Conservation (phyloP, 53 echinoderm and acorn worm species). For the Henricia sp. region DNA sequence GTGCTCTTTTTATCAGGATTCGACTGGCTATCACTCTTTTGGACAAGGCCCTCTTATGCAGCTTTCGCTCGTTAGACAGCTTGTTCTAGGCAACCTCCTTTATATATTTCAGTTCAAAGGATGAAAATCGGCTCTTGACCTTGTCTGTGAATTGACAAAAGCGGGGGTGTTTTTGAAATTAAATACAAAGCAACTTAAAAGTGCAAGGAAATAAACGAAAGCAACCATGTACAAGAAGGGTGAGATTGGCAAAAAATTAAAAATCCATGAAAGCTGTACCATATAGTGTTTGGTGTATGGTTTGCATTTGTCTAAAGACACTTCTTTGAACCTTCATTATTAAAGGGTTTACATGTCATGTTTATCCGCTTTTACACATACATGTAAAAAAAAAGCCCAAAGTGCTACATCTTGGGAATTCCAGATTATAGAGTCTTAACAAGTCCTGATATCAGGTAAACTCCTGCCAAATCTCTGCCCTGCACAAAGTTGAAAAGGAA, state of each 20-base stretch:
- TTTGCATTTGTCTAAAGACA: no score
- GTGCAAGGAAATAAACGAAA: neutral
- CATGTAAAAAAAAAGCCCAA: no score
- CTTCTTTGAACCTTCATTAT: no score
- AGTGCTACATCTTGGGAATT: no score
- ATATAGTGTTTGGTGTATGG: no score
- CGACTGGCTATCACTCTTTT: neutral
- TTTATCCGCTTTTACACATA: no score
- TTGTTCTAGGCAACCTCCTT: slow-evolving; percentile 7
- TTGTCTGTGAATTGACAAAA: slow-evolving; percentile 11
- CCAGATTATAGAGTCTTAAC: no score
- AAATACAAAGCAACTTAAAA: no score
- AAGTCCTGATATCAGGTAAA: no score
- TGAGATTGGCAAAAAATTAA: neutral
- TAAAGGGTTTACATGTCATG: no score
- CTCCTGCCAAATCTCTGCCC: neutral
- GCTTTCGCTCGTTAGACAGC: slow-evolving; percentile 16
- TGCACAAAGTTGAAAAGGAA: neutral
- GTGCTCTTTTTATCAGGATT: no score
- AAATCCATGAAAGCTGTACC: neutral
- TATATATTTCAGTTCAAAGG: neutral
- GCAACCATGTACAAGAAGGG: slow-evolving; percentile 8
- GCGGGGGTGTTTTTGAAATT: neutral
- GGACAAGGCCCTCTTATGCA: neutral
- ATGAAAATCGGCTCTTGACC: neutral